A percentile compares a stretch with the other conserved stretches of the same genome.
Evolutionary conservation across 1,140 invertebrate species (phyloP).

Genomic region (Trinorchestia longiramus): DNA sequence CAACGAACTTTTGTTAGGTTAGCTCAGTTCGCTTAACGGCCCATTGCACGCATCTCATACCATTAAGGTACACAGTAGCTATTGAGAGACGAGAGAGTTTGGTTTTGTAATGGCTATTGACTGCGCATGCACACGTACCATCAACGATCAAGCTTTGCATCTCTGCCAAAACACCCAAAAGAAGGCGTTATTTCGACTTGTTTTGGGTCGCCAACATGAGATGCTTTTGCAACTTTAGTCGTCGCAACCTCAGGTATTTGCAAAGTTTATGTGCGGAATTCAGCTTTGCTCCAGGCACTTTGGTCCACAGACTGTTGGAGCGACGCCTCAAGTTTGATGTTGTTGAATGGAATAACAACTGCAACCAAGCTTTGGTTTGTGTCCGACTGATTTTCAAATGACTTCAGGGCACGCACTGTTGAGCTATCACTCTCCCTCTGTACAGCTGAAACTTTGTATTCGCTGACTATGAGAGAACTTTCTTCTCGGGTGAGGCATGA

Average conservation of each 20-base stretch:
- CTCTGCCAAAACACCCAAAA: not conserved
- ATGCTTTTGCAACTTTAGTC: not conserved
- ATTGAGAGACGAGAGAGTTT: not conserved
- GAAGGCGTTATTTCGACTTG: not conserved
- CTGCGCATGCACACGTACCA: not conserved
- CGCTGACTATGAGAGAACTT: not conserved
- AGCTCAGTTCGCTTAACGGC: not conserved
- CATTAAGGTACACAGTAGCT: not conserved
- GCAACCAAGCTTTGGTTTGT: constrained; percentile 8
- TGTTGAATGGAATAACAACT: not conserved
- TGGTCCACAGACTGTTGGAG: not conserved
- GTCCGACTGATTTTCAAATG: not conserved
- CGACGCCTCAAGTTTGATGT: constrained; percentile 40
- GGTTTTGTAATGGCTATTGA: not conserved
- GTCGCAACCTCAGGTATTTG: not conserved
- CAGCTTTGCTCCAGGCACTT: not conserved
- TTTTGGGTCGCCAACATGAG: constrained; percentile 4
- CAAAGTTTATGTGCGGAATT: constrained; percentile 16
- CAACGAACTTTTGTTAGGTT: not conserved
- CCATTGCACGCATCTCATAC: not conserved
- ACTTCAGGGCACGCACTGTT: not conserved
- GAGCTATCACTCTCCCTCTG: not conserved
- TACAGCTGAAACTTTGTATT: not conserved
- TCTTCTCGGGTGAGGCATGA: not conserved
- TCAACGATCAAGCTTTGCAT: not conserved